Base-by-base conservation (phyloP, 53 echinoderm and acorn worm genomes). In the Apostichopus leukothele region DNA sequence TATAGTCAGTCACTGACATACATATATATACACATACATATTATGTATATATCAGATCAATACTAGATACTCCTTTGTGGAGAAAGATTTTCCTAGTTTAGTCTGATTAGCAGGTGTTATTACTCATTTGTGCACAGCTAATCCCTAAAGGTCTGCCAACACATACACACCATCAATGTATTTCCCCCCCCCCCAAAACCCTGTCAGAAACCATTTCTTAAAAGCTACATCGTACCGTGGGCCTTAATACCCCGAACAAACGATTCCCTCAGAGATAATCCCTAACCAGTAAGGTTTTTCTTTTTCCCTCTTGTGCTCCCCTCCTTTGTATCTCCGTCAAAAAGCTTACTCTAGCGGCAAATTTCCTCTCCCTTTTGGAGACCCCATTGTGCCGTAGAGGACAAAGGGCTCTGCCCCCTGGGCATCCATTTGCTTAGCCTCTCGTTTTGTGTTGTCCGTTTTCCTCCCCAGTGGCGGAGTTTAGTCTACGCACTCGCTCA, bases 81-180 rank as follows among this genome's bases (percentile, higher is more conserved):
- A 63, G 63, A 63, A 4, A 13, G 11, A 16, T 16, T 13, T 13
- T 13, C 63, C 4, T 19, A 18, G 6, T n/a, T 18, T n/a, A 16
- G 13, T 5, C 12, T 81, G 55, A 81, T 81, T n/a, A 81, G 81
- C 81, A 81, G 81, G 81, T 81, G 81, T 81, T 81, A 20, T 59
- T 59, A 53, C 81, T 25, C 81, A 81, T 81, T 81, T 81, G 81
- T 81, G 55, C 81, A 20, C 4, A 8, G 71, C 14, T 81, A 81
- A 81, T 54, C 81, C 81, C 55, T 18, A 54, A 81, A 53, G 55
- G 81, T 21, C 54, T 20, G 4, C 81, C 81, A 19, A 55, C 12
- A 14, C 77, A 51, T 23, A 74, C 16, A 6, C 77, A 51, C 55
- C 9, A 55, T 39, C 39, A 39, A 39, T 39, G 79, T 52, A 51